Evolutionary conservation across 2,888 invertebrate genomes (phyloP).

Genomic region (Anthophora plumipes): DNA sequence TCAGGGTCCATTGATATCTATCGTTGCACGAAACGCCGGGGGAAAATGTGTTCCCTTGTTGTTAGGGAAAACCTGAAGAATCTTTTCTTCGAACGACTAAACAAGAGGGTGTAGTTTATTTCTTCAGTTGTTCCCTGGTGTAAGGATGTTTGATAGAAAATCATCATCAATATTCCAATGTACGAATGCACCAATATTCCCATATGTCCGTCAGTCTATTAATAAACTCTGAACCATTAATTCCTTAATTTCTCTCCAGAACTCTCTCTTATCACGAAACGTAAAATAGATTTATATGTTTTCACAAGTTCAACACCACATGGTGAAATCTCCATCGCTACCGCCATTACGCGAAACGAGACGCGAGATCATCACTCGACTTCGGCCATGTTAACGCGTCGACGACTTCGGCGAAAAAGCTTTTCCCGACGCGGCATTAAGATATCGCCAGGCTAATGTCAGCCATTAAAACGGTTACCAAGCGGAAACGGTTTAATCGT

Average conservation of each 20-base stretch:
- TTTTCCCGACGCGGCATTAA: conserved; percentile 34
- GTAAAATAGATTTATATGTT: too few relatives aligned
- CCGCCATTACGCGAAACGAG: conserved; percentile 22
- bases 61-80: neutral
- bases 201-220: too few relatives aligned
- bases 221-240: too few relatives aligned
- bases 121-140: too few relatives aligned
- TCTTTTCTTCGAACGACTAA: too few relatives aligned
- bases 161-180: too few relatives aligned
- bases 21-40: neutral
- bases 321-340: neutral
- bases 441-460: conserved; percentile 54
- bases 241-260: too few relatives aligned
- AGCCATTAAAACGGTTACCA: conserved; percentile 43
- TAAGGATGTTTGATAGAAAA: too few relatives aligned
- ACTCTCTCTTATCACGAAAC: too few relatives aligned
- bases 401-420: neutral
- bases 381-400: neutral
- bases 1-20: neutral
- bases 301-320: too few relatives aligned
- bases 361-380: neutral
- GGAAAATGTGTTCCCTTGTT: neutral
- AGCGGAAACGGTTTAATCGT: conserved; percentile 20
- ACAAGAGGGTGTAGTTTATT: too few relatives aligned
- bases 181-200: too few relatives aligned